Evolutionary conservation across 1,140 invertebrate species (phyloP).

Genomic region (Semibalanus balanoides): DNA sequence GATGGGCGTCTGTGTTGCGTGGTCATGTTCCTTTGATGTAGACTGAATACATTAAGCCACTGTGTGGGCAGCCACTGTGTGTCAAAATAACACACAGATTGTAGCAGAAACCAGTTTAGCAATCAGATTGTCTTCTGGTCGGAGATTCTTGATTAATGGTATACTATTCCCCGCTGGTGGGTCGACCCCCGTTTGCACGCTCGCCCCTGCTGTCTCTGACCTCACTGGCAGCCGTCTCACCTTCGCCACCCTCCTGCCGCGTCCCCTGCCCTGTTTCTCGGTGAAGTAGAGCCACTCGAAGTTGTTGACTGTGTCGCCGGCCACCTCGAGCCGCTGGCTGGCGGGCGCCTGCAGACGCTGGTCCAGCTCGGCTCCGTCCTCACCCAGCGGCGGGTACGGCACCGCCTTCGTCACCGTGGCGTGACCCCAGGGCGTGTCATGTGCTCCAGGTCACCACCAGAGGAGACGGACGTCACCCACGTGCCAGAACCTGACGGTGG

Average conservation of each 20-base stretch:
- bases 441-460: slow-evolving; percentile 62
- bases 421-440: slow-evolving; percentile 67
- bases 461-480: slow-evolving; percentile 57
- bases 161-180: no score
- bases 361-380: slow-evolving; percentile 65
- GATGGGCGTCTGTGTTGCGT: no score
- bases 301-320: slow-evolving; percentile 74
- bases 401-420: slow-evolving; percentile 69
- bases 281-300: slow-evolving; percentile 91
- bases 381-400: slow-evolving; percentile 64
- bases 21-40: no score
- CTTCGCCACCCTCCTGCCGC: not conserved
- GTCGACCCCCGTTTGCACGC: no score
- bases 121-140: no score
- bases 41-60: no score
- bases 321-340: slow-evolving; percentile 73
- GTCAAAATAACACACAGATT: no score
- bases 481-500: slow-evolving; percentile 47
- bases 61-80: no score
- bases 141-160: no score
- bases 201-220: no score
- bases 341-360: slow-evolving; percentile 81
- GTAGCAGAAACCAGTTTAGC: no score
- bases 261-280: slow-evolving; percentile 4
- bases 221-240: no score